Percentiles rank a stretch among this genome's conserved stretches.
Conservation (phyloP, 2,113 vertebrate genomes). For the Salminus brasiliensis region DNA sequence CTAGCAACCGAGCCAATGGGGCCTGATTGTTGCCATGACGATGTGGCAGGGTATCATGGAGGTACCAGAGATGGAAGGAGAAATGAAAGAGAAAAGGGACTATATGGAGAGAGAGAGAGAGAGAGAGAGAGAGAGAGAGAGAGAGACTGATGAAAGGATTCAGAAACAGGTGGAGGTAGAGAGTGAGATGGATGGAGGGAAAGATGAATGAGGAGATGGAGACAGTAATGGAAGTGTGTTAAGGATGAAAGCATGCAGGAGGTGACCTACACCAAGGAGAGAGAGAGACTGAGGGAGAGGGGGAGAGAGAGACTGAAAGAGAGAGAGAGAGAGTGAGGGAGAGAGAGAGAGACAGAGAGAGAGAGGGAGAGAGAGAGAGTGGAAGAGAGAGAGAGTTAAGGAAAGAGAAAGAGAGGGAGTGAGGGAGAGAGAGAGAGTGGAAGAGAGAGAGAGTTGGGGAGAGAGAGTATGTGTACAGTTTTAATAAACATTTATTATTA, state of each 20-base stretch:
- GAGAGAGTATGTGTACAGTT: no score
- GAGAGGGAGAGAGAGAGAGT: neutral
- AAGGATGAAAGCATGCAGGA: neutral
- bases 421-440: no score
- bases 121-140: neutral
- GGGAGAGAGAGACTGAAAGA: conserved; percentile 44
- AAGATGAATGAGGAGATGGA: neutral
- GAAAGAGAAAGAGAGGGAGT: neutral
- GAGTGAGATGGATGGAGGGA: neutral
- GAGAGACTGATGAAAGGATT: neutral
- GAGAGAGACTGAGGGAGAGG: neutral
- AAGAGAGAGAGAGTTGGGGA: neutral
- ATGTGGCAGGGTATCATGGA: conserved; percentile 80
- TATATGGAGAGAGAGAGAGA: neutral
- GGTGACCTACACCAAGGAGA: neutral
- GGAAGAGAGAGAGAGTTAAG: neutral
- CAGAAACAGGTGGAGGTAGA: neutral
- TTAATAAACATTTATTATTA: neutral
- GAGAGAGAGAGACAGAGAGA: neutral
- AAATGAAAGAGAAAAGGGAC: conserved; percentile 41
- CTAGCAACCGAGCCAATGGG: conserved; percentile 80
- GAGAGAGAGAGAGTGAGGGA: neutral
- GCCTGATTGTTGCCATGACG: conserved; percentile 82
- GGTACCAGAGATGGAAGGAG: conserved; percentile 77
- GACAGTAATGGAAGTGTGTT: neutral